phyloP scores from a whole-genome alignment of 1,140 invertebrate species.

The Sitobion miscanthi region DNA sequence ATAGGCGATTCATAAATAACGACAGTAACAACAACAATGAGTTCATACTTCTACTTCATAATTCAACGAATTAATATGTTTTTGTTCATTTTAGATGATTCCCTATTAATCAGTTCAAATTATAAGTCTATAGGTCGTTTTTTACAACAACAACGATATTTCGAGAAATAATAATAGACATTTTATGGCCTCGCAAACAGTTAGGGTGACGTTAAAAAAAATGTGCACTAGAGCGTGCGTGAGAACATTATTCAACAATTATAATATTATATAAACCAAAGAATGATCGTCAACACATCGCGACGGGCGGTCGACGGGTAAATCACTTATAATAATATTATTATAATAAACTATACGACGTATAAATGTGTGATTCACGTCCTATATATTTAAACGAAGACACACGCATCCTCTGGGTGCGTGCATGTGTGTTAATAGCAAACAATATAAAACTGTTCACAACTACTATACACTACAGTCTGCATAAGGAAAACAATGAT shows the following conservation, averaged over 20 bases:
- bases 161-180: background rate
- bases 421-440: background rate
- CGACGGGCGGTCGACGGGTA: background rate
- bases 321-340: background rate
- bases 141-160: background rate
- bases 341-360: background rate
- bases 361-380: background rate
- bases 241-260: slow-evolving; percentile 11
- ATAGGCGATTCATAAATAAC: background rate
- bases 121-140: background rate
- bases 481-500: background rate
- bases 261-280: background rate
- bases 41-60: no score
- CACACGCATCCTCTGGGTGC: background rate
- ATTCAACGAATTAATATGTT: background rate
- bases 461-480: no score
- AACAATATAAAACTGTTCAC: slow-evolving; percentile 27
- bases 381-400: background rate
- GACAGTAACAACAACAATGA: background rate
- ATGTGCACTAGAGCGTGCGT: background rate
- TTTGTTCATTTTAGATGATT: background rate
- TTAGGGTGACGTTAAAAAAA: background rate
- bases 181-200: background rate
- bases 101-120: background rate
- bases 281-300: background rate